Evolutionary conservation across 2,113 vertebrate species (phyloP).

Genomic region (Mystacornis crossleyi): DNA sequence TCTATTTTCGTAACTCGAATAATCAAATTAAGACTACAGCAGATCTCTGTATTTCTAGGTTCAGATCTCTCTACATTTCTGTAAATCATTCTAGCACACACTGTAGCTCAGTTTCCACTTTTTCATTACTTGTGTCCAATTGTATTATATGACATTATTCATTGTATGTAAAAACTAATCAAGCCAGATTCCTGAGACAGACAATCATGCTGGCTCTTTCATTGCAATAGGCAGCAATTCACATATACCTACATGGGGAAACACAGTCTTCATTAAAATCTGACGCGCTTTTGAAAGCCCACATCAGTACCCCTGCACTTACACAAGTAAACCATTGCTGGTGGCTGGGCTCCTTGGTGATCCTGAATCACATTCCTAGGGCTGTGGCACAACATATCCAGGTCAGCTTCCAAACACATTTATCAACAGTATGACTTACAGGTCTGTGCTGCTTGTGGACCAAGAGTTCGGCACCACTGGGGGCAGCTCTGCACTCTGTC

Average conservation of each 20-base stretch:
- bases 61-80: background rate
- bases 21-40: background rate
- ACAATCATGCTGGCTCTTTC: background rate
- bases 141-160: background rate
- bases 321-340: background rate
- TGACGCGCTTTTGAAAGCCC: background rate
- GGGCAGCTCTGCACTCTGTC: background rate
- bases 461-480: rapidly evolving
- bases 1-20: background rate
- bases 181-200: background rate
- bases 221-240: background rate
- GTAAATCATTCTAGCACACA: background rate
- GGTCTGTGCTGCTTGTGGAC: background rate
- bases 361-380: background rate
- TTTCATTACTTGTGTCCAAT: background rate
- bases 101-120: background rate
- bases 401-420: background rate
- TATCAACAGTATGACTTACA: rapidly evolving
- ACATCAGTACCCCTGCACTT: rapidly evolving
- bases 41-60: background rate
- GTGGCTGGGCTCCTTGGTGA: background rate
- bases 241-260: background rate
- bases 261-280: background rate
- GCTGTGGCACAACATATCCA: background rate
- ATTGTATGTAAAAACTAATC: background rate